These are phyloP conservation scores for Xylocopa sonorina DNA, from an alignment of 1,140 invertebrate species.

Conservation along the genomic window DNA sequence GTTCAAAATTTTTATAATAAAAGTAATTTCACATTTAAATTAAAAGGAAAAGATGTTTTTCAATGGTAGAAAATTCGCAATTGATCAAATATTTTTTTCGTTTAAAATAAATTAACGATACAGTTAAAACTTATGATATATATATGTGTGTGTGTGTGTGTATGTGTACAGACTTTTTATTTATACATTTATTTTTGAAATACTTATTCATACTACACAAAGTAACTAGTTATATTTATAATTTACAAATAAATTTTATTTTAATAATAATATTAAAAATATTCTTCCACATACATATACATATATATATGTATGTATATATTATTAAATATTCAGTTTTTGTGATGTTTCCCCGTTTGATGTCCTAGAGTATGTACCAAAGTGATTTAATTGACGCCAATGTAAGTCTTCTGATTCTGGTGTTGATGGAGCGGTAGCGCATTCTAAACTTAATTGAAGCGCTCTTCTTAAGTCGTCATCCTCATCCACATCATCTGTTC, in stretches of 20 bases:
- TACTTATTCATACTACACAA: slow-evolving; percentile 63
- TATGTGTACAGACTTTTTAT: slow-evolving; percentile 42
- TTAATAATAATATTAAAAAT: slow-evolving; percentile 53
- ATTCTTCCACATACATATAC: slow-evolving; percentile 22
- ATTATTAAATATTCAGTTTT: slow-evolving; percentile 79
- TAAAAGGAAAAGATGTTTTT: background rate
- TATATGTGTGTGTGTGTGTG: too few species aligned
- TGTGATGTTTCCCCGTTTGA: slow-evolving; percentile 72
- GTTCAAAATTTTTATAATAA: background rate
- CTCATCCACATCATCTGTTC: slow-evolving; percentile 73
- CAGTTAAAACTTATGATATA: slow-evolving; percentile 13
- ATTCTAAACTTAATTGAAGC: slow-evolving; percentile 83
- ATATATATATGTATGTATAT: too few species aligned
- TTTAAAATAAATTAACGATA: slow-evolving; percentile 9
- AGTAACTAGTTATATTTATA: slow-evolving; percentile 63
- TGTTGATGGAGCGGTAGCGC: slow-evolving; percentile 76
- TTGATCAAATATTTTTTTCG: background rate
- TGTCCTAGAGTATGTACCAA: slow-evolving; percentile 63
- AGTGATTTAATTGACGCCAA: slow-evolving; percentile 71
- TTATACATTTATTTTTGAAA: slow-evolving; percentile 43
- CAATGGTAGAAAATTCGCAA: background rate
- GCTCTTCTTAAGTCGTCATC: slow-evolving; percentile 82
- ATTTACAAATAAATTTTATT: slow-evolving; percentile 62
- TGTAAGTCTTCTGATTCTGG: slow-evolving; percentile 78
- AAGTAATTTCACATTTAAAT: background rate